phyloP scores from a whole-genome alignment of 2,113 vertebrate genomes.

The Amblyornis subalaris region DNA sequence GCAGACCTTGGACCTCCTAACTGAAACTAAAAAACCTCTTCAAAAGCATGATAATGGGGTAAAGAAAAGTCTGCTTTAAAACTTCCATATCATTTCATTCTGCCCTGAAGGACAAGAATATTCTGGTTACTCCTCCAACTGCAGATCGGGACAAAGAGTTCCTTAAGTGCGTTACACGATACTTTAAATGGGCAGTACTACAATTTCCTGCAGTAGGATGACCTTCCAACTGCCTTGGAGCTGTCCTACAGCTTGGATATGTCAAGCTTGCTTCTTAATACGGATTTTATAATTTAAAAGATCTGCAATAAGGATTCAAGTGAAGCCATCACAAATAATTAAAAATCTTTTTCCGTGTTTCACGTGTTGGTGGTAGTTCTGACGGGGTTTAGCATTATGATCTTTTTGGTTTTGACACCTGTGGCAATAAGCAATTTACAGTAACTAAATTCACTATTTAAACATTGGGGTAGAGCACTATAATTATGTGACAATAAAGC shows the following conservation, averaged over 20 bases:
- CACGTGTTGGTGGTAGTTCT: conserved; percentile 11
- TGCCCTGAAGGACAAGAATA: conserved; percentile 15
- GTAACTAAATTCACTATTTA: conserved; percentile 55
- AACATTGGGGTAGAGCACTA: conserved; percentile 47
- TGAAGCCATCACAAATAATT: conserved; percentile 25
- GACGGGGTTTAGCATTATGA: conserved; percentile 5
- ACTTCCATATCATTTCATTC: background rate
- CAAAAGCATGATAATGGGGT: background rate
- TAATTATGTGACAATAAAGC: conserved; percentile 63
- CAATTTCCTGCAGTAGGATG: background rate
- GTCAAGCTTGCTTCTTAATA: background rate
- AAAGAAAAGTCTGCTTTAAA: conserved; percentile 11
- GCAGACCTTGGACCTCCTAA: background rate
- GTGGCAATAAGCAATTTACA: conserved; percentile 58
- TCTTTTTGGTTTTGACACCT: conserved; percentile 60
- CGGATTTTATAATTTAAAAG: background rate
- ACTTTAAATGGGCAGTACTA: background rate
- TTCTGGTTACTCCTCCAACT: background rate
- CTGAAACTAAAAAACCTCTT: background rate
- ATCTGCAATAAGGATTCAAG: background rate
- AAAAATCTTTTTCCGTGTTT: background rate
- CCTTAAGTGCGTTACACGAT: background rate
- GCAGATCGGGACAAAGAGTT: background rate
- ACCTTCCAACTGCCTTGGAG: background rate
- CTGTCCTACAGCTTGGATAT: background rate